Evolutionary conservation across 2,888 invertebrate genomes (phyloP).

Genomic region (Chrysomela aeneicollis): DNA sequence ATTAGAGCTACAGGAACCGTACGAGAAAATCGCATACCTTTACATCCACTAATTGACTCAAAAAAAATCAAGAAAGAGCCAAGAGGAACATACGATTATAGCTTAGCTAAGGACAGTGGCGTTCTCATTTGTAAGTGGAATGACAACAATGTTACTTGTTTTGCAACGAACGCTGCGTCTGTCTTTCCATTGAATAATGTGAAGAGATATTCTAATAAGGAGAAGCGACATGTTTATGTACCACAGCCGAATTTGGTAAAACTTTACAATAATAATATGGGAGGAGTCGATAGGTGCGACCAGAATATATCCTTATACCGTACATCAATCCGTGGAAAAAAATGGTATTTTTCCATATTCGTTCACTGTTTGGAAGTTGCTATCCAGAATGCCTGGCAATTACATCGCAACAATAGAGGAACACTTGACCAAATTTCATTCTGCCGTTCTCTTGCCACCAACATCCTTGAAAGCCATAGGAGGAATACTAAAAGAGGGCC

Average conservation of each 20-base stretch:
- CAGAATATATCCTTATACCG: constrained; percentile 47
- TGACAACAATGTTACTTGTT: constrained; percentile 40
- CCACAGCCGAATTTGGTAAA: constrained; percentile 41
- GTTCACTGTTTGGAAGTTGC: constrained; percentile 45
- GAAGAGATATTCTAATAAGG: constrained; percentile 29
- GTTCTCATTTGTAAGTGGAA: constrained; percentile 32
- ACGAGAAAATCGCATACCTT: constrained; percentile 29
- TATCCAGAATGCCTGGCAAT: constrained; percentile 48
- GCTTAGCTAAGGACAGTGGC: constrained; percentile 10
- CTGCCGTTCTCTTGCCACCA: constrained; percentile 36
- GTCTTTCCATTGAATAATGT: constrained; percentile 25
- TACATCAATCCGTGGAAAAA: constrained; percentile 39
- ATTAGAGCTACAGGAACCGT: constrained; percentile 31
- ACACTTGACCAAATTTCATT: constrained; percentile 43
- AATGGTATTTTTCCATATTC: constrained; percentile 50
- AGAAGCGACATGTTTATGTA: constrained; percentile 36
- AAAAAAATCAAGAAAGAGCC: constrained; percentile 27
- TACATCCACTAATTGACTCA: constrained; percentile 13
- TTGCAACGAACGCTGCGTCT: constrained; percentile 31
- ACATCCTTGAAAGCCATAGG: constrained; percentile 29
- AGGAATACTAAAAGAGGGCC: constrained; percentile 27
- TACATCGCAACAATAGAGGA: constrained; percentile 38
- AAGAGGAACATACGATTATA: constrained; percentile 31
- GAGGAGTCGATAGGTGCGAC: constrained; percentile 45
- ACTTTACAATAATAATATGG: constrained; percentile 45